These are phyloP conservation scores for Zele albiditarsus DNA, from an alignment of 2,888 invertebrate genomes.

Conservation along the genomic window DNA sequence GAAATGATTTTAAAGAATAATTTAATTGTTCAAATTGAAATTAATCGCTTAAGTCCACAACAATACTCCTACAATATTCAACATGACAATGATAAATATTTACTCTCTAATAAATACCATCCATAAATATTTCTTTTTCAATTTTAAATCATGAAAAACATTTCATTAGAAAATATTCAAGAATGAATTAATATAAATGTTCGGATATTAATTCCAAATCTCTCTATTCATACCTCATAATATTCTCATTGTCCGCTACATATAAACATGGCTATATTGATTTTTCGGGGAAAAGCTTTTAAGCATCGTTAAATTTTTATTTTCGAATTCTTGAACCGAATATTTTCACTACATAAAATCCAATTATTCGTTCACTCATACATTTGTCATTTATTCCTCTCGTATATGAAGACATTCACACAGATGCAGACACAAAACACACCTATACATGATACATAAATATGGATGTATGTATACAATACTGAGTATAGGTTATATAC, in stretches of 20 bases:
- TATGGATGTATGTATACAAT: not conserved
- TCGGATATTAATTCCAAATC: not conserved
- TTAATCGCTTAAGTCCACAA: too few relatives aligned
- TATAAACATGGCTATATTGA: not conserved
- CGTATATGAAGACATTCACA: slow-evolving; percentile 20
- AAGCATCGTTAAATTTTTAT: slow-evolving; percentile 59
- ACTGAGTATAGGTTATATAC: not conserved
- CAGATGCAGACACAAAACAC: not conserved
- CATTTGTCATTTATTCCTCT: slow-evolving; percentile 33
- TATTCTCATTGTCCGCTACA: slow-evolving; percentile 14
- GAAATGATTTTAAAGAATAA: too few relatives aligned
- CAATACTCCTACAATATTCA: too few relatives aligned
- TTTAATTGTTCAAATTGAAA: too few relatives aligned
- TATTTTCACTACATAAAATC: slow-evolving; percentile 53
- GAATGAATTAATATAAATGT: not conserved
- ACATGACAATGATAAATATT: too few relatives aligned
- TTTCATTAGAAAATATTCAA: too few relatives aligned
- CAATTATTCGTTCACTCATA: slow-evolving; percentile 22
- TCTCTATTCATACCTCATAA: not conserved
- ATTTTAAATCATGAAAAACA: too few relatives aligned
- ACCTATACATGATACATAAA: slow-evolving; percentile 1
- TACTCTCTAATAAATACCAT: too few relatives aligned
- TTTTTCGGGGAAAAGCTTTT: slow-evolving; percentile 51
- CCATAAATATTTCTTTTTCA: too few relatives aligned
- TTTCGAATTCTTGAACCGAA: slow-evolving; percentile 51